Evolutionary conservation across 2,888 invertebrate species (phyloP), one percentile per base, ranked within the genome.

Genomic region (Zhuqinia jingwanae): DNA sequence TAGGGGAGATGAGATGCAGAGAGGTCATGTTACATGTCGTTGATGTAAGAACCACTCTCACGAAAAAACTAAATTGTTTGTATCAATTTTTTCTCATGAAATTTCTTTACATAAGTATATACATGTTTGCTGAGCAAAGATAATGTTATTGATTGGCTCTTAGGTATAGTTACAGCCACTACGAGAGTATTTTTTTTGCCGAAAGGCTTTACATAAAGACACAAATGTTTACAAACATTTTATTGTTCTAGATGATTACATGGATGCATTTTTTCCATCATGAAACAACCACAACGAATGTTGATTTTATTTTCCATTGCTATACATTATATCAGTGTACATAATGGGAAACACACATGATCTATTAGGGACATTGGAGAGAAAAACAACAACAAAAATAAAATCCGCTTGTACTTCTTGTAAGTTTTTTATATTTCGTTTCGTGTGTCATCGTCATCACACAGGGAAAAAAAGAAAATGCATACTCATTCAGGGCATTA

Each of bases 131-230:
- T 65, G n/a, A 65, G 36, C 63, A 36, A 8, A 65, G 65, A 42
- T 65, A 17, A 65, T 36, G 17, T 42, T 65, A n/a, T 65, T 65
- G 65, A 65, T 65, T 65, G 36, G 36, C 36, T 20, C 65, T 20
- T 65, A 65, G 13, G n/a, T 50, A 10, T 42, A 36, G 15, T 20
- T 17, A 13, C 20, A 15, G 60, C 17, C 10, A 6, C 36, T 36
- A n/a, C 65, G 11, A 65, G n/a, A n/a, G n/a, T n/a, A n/a, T n/a
- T n/a, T 63, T 63, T 27, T 63, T 63, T 30, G 15, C n/a, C 5
- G 63, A 15, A 20, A 63, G 2, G n/a, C n/a, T n/a, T 63, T 27
- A 5, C 25, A 27, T 25, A 30, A 63, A 63, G 30, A 63, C n/a
- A 30, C 6, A 63, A 30, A 1, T n/a, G n/a, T n/a, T n/a, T n/a